A percentile compares a stretch with the other conserved stretches of the same genome.
Conservation (phyloP, 2,888 invertebrate species). For the Nebria salina region DNA sequence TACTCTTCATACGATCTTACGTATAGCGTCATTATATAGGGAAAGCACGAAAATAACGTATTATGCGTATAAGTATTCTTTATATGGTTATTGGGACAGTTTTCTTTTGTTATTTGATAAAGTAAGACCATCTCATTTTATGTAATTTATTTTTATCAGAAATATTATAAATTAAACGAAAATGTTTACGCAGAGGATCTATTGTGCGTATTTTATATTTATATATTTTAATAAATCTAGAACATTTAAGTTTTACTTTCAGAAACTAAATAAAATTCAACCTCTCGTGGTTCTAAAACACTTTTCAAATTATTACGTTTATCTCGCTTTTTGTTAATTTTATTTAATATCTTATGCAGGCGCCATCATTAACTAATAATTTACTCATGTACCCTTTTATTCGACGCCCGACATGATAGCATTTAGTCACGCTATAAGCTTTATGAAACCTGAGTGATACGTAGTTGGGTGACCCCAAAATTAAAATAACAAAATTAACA, state of each 20-base stretch:
- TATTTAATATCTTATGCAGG: neutral
- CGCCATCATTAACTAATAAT: neutral
- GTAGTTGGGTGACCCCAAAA: neutral
- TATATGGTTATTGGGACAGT: neutral
- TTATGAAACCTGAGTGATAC: neutral
- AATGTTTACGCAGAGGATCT: too few relatives aligned
- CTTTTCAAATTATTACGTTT: too few relatives aligned
- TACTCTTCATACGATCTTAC: neutral
- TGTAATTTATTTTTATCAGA: neutral
- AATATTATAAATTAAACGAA: neutral
- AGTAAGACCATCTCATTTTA: neutral
- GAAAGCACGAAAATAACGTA: neutral
- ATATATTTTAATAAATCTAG: too few relatives aligned
- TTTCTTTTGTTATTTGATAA: neutral
- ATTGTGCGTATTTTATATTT: too few relatives aligned
- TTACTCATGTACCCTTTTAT: neutral
- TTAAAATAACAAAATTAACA: neutral
- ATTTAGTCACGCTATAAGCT: conserved; percentile 1
- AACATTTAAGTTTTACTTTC: too few relatives aligned
- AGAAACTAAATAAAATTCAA: too few relatives aligned
- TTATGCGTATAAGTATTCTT: neutral
- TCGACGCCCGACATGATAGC: neutral
- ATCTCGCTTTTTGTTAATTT: too few relatives aligned
- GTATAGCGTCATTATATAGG: neutral
- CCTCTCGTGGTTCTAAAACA: too few relatives aligned